Evolutionary conservation across 2,888 invertebrate genomes (phyloP), one percentile per base, ranked within the genome.

Genomic region (Cheilosia vernalis): DNA sequence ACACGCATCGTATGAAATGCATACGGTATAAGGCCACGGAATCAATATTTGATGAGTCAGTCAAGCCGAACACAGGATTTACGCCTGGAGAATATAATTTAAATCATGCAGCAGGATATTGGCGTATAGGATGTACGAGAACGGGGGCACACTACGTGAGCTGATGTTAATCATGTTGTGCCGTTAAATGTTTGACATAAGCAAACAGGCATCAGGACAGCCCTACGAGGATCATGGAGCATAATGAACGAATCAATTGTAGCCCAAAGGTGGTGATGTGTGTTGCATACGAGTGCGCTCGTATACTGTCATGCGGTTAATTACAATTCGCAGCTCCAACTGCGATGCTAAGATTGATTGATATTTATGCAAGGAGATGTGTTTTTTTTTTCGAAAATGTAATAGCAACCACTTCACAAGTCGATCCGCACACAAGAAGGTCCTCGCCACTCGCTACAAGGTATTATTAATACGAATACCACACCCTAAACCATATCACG

Each of bases 21-120:
- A 33, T 49, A 44, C 44, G 17, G 30, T 24, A 33, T 42, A 66
- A 47, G 51, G 72, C 74, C 69, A 74, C 70, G 80, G 60, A 60
- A 84, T 84, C 80, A 84, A 84, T 80, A 84, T 84, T 84, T 84
- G 84, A 84, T 80, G 70, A 76, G 49, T 60, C 84, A 84, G 74
- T 74, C 69, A 70, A 55, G 69, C 70, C 49, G 74, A 84, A 78
- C 55, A 63, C 44, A 42, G 67, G 72, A 79, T 69, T 79, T 84
- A 67, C 74, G 79, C 84, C 74, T 76, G 69, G 58, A 80, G 74
- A 60, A 84, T 76, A 80, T 84, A 80, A 76, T 84, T 84, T 84
- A 70, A 84, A 80, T 84, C 84, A 74, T 76, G 60, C 70, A 76
- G 21, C 69, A 73, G 63, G 63, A 78, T 47, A 66, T 56, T 13